Conservation (phyloP, 2,888 invertebrate species). For the Gastrophysa polygoni region DNA sequence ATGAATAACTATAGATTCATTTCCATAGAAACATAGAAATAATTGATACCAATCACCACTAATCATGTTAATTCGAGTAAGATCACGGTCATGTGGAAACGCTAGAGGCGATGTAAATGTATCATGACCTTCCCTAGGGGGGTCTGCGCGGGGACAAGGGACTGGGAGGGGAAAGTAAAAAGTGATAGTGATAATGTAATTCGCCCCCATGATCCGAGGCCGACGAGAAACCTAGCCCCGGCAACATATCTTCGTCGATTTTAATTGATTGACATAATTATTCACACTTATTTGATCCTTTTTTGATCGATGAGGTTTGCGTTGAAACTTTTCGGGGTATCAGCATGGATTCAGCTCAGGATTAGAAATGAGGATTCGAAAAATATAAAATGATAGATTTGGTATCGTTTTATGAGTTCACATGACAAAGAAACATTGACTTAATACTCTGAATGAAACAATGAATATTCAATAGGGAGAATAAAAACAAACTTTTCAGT, state of each 20-base stretch:
- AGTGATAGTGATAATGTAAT: conserved; percentile 12
- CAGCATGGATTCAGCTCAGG: too few relatives aligned
- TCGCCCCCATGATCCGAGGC: conserved; percentile 43
- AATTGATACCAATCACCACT: neutral
- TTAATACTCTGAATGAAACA: too few relatives aligned
- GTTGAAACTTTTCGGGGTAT: too few relatives aligned
- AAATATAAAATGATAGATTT: too few relatives aligned
- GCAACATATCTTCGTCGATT: conserved; percentile 19
- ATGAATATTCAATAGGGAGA: too few relatives aligned
- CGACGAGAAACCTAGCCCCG: conserved; percentile 38
- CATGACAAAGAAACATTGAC: too few relatives aligned
- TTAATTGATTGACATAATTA: conserved; percentile 15
- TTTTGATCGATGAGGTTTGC: neutral
- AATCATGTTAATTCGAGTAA: conserved; percentile 35
- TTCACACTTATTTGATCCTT: neutral
- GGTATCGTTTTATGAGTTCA: too few relatives aligned
- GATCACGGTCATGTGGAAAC: conserved; percentile 47
- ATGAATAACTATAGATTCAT: neutral
- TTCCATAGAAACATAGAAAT: neutral
- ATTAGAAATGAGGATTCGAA: too few relatives aligned
- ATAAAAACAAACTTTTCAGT: too few relatives aligned
- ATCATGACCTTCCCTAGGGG: conserved; percentile 37
- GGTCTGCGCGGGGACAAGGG: neutral
- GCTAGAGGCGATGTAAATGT: conserved; percentile 44
- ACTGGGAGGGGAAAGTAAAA: conserved; percentile 40